Evolutionary conservation across 1,140 invertebrate species (phyloP), one percentile per base, ranked within the genome.

Genomic region (Amyelois transitella): DNA sequence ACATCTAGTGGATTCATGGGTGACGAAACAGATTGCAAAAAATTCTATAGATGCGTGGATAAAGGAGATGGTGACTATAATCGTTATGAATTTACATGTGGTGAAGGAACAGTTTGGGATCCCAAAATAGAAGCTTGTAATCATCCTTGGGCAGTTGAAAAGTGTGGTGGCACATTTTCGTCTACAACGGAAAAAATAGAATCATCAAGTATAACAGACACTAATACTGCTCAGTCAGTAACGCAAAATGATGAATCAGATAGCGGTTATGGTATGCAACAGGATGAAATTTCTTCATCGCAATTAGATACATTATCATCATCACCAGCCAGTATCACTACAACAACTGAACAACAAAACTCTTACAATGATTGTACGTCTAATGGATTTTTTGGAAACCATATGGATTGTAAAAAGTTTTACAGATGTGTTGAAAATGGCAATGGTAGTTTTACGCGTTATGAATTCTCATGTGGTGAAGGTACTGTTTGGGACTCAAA

Each of bases 41-140:
- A 90, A 66, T 94, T 93, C 63, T 93, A 92, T 69, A 87, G 92
- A 52, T 94, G 92, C 68, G 91, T 92, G 3, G 86, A 91, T 69
- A 88, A 91, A 60, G 89, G 89, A 19, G 73, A 89, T 57, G 89
- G 89, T n/a, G 86, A 87, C 20, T 92, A 86, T 58, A 88, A 64
- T 12, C 90, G 89, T 69, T 91, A 92, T 64, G 86, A 91, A 21
- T 93, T 92, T 73, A 79, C 72, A n/a, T 93, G 92, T 75, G 91
- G 89, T 1, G 86, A 90, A 43, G 91, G 91, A 44, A 92, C 91
- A 8, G 91, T 90, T 10, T 93, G 91, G 90, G 91, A 92, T 81
- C 66, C 80, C 58, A 81, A 89, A 20, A 82, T 87, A 19, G 72
- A 86, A 51, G 76, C 81, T 20, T 92, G 91, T 77, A 92, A 63